Conservation (phyloP, 2,888 invertebrate species). For the Atrina japonica region DNA sequence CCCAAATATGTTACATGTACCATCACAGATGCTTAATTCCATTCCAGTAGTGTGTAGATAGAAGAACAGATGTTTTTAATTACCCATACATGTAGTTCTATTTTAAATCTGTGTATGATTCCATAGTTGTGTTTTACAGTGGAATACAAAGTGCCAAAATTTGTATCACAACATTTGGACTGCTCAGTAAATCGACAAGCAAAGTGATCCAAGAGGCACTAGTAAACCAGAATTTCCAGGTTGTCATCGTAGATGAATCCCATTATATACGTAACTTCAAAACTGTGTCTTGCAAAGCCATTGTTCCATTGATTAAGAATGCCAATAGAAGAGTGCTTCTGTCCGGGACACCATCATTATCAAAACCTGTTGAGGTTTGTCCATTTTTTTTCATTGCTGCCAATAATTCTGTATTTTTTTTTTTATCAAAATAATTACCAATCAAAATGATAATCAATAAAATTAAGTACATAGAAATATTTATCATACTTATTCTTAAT, state of each 20-base stretch:
- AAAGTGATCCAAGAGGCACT: slow-evolving; percentile 72
- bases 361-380: slow-evolving; percentile 77
- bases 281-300: slow-evolving; percentile 71
- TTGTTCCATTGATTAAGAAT: slow-evolving; percentile 72
- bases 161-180: slow-evolving; percentile 74
- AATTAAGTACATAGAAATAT: too few relatives aligned
- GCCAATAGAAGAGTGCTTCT: slow-evolving; percentile 73
- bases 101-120: too few relatives aligned
- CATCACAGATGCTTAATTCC: too few relatives aligned
- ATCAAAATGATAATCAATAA: too few relatives aligned
- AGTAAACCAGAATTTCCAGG: slow-evolving; percentile 69
- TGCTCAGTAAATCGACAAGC: slow-evolving; percentile 70
- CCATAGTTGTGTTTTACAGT: slow-evolving; percentile 61
- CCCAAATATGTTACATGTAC: too few relatives aligned
- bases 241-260: slow-evolving; percentile 77
- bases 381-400: too few relatives aligned
- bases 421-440: too few relatives aligned
- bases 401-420: too few relatives aligned
- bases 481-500: too few relatives aligned
- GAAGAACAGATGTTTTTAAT: too few relatives aligned
- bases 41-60: too few relatives aligned
- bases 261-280: slow-evolving; percentile 77
- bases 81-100: too few relatives aligned
- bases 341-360: slow-evolving; percentile 78
- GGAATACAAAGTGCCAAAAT: slow-evolving; percentile 66